Evolutionary conservation across 2,113 vertebrate genomes (phyloP), one percentile per base, ranked within the genome.

Genomic region (Cyanoderma ruficeps): DNA sequence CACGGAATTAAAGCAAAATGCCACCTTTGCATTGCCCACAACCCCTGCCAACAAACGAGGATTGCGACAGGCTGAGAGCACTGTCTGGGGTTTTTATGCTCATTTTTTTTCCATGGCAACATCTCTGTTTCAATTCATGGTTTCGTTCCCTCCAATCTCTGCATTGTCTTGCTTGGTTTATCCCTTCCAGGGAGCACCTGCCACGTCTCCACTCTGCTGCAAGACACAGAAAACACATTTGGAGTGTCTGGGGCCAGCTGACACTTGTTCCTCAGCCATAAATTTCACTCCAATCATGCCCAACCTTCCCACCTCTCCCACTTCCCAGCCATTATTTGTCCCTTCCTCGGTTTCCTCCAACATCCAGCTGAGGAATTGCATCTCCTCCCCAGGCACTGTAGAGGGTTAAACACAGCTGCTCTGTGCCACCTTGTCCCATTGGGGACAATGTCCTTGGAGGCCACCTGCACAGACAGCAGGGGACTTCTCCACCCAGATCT

Each of bases 31-130:
- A 13, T 47, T 85, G 74, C 49, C 75, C 68, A 63, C 47, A 84
- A 60, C n/a, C 63, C 31, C 78, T 93, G 92, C 83, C 88, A 94
- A 55, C 35, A 90, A 81, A 53, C 9, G 15, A 47, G 41, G 83
- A 67, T 27, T 52, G 52, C 1, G 2, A 78, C 28, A 88, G 83
- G 81, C 69, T 83, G 70, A 60, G 42, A 23, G 16, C 30, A 0
- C 46, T 33, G 64, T 81, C 81, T 92, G 92, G 78, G 35, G 82
- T 53, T 83, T 94, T 92, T 64, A 60, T 72, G 78, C n/a, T 89
- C 37, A 15, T 86, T 93, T 95, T 93, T 93, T 94, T 94, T 50
- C 92, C 87, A 90, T 79, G 72, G 96, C 63, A 93, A 94, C 55
- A 1, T 69, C 46, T 49, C 87, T 30, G 44, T 57, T 86, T 52